A percentile compares a stretch with the other conserved stretches of the same genome.
Evolutionary conservation across 2,888 invertebrate species (phyloP).

Genomic region (Cheilosia grossa): DNA sequence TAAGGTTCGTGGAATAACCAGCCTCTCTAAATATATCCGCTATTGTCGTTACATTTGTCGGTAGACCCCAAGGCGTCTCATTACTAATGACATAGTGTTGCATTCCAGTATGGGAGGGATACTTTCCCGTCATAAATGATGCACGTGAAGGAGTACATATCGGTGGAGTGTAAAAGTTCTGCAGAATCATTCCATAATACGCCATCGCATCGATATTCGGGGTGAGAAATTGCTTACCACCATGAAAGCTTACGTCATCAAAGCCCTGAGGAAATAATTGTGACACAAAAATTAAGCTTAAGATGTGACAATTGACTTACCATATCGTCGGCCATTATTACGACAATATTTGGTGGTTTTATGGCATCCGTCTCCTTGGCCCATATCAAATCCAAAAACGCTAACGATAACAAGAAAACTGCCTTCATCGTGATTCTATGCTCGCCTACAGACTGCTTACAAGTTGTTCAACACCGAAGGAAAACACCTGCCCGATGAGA

Average conservation of each 20-base stretch:
- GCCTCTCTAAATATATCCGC: conserved; percentile 88
- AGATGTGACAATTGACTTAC: conserved; percentile 83
- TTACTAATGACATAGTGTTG: conserved; percentile 88
- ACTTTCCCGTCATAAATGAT: conserved; percentile 92
- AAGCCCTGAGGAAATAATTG: conserved; percentile 87
- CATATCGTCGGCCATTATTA: conserved; percentile 93
- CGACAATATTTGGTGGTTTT: conserved; percentile 87
- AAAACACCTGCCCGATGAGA: no score
- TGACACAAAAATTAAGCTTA: not conserved
- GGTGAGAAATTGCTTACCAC: conserved; percentile 93
- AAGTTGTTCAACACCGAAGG: no score
- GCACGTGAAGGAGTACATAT: conserved; percentile 93
- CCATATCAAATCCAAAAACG: no score
- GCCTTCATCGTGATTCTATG: no score
- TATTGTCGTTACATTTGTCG: conserved; percentile 87
- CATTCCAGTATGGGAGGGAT: conserved; percentile 92
- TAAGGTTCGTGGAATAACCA: conserved; percentile 91
- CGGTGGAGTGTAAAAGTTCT: conserved; percentile 91
- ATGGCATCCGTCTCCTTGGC: no score
- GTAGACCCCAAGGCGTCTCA: conserved; percentile 89
- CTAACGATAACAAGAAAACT: no score
- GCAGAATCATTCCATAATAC: conserved; percentile 92
- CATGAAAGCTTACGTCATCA: conserved; percentile 96
- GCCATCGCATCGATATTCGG: conserved; percentile 95
- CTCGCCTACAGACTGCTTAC: no score